phyloP scores from a whole-genome alignment of 2,797 vertebrate genomes.

The Myiotriccus ornatus region DNA sequence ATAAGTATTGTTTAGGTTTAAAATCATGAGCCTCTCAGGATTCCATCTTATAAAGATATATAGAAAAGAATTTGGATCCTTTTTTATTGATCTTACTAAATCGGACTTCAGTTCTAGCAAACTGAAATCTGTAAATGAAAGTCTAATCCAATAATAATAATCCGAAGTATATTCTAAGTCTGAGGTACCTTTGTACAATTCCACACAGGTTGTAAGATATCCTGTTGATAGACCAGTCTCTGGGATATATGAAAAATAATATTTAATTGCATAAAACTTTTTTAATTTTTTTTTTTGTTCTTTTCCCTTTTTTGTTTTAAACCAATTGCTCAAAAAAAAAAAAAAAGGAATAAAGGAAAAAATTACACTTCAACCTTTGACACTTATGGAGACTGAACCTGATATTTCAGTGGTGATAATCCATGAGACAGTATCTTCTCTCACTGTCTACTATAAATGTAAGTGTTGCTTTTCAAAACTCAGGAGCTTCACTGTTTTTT shows the following conservation, averaged over 20 bases:
- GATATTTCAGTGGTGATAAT: neutral
- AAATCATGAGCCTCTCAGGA: neutral
- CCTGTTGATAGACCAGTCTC: neutral
- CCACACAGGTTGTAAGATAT: fast-evolving
- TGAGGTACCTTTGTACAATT: neutral
- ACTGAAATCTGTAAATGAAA: neutral
- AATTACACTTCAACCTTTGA: neutral
- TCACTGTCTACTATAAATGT: neutral
- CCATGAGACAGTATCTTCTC: neutral
- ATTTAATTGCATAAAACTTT: neutral
- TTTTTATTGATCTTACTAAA: neutral
- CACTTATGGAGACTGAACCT: neutral
- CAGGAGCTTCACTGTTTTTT: neutral
- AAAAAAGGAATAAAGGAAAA: neutral
- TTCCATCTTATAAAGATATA: neutral
- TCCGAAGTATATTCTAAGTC: neutral
- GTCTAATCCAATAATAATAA: neutral
- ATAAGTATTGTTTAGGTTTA: neutral
- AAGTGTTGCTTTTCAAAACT: neutral
- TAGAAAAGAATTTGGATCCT: neutral
- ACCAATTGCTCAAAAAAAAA: neutral
- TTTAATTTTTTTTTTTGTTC: neutral
- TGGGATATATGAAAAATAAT: neutral
- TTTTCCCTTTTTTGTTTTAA: neutral
- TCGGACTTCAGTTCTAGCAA: neutral